Conservation (phyloP, 2,797 vertebrate species). For the Pelochelys cantorii region DNA sequence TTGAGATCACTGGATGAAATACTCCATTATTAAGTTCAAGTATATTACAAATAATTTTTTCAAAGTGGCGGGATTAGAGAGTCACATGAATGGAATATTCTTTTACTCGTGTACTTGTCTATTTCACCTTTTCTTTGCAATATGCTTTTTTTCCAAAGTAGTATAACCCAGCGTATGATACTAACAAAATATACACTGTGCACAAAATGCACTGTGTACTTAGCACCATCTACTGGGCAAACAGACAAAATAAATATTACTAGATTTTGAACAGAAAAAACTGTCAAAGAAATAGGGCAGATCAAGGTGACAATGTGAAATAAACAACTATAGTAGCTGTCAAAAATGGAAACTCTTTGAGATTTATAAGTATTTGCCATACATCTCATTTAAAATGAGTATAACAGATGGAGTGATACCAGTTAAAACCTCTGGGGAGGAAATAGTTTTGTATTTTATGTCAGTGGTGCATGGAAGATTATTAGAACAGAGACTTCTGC, state of each 20-base stretch:
- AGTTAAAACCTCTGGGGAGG: background rate
- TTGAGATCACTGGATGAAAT: background rate
- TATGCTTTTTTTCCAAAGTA: background rate
- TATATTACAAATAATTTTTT: background rate
- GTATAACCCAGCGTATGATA: fast-evolving
- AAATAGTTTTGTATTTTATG: background rate
- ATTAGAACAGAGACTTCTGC: background rate
- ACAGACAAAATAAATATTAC: background rate
- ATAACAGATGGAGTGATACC: background rate
- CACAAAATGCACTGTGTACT: background rate
- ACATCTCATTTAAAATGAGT: background rate
- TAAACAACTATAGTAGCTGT: fast-evolving
- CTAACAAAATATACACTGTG: fast-evolving
- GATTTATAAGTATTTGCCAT: background rate
- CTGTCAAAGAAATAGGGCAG: fast-evolving
- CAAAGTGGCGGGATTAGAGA: background rate
- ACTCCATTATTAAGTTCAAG: background rate
- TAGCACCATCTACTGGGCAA: conserved; percentile 66
- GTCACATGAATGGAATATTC: background rate
- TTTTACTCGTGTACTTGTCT: background rate
- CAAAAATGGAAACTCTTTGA: background rate
- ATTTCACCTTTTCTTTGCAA: fast-evolving
- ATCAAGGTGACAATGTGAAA: background rate
- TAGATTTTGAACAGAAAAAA: background rate
- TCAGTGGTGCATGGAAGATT: background rate